A percentile compares a stretch with the other conserved stretches of the same genome.
phyloP scores from a whole-genome alignment of 2,888 invertebrate species.

The Lasioglossum lativentre region DNA sequence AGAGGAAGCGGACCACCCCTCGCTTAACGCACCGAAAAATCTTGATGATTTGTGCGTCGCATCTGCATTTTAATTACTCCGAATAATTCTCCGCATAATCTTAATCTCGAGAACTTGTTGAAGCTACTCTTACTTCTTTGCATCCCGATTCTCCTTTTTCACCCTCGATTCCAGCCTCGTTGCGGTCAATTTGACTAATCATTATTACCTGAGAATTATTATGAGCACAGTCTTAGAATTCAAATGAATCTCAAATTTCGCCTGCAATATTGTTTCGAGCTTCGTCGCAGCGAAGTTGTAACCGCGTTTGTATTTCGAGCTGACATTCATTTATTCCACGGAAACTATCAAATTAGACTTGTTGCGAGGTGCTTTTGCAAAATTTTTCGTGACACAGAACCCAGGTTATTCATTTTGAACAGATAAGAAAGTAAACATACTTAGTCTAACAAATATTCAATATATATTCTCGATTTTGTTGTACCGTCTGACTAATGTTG shows the following conservation, averaged over 20 bases:
- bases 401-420: not conserved
- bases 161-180: conserved; percentile 32
- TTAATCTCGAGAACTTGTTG: conserved; percentile 66
- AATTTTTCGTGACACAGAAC: not conserved
- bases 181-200: conserved; percentile 52
- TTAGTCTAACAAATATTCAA: not conserved
- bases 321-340: not conserved
- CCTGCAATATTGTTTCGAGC: not conserved
- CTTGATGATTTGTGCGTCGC: conserved; percentile 83
- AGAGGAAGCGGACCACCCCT: conserved; percentile 42
- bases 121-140: conserved; percentile 57
- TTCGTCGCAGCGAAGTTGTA: not conserved
- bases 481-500: not conserved
- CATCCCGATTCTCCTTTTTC: conserved; percentile 40
- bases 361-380: not conserved
- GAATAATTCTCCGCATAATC: conserved; percentile 83
- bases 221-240: conserved; percentile 29
- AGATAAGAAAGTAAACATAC: not conserved
- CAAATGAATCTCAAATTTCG: conserved; percentile 13
- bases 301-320: not conserved
- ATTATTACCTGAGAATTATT: conserved; percentile 42
- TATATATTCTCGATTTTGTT: not conserved
- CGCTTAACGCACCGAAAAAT: conserved; percentile 77
- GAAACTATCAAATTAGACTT: not conserved
- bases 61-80: conserved; percentile 84